Conservation (phyloP, 2,113 vertebrate species). For the Strix aluco region DNA sequence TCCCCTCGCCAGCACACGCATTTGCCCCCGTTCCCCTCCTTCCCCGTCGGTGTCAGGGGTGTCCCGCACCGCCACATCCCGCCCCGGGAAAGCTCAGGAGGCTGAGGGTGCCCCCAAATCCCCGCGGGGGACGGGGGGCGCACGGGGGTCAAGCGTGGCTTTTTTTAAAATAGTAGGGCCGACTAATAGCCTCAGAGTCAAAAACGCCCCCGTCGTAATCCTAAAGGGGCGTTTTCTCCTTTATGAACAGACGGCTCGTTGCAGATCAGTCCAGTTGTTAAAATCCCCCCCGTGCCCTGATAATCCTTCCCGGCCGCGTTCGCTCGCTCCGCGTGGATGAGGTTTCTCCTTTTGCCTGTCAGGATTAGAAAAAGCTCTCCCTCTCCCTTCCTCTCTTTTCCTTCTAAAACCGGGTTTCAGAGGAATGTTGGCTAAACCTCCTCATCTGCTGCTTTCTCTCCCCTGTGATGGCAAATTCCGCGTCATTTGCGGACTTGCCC, state of each 20-base stretch:
- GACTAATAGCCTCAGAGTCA: neutral
- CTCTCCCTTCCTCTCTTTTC: neutral
- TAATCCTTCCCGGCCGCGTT: neutral
- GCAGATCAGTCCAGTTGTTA: neutral
- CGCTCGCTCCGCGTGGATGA: neutral
- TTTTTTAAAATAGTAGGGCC: neutral
- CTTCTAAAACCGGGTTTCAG: neutral
- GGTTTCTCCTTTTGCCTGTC: conserved; percentile 28
- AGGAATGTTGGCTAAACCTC: conserved; percentile 43
- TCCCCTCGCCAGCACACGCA: neutral
- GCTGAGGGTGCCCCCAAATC: neutral
- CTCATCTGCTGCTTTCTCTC: neutral
- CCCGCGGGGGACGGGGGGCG: too few relatives aligned
- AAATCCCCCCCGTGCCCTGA: neutral
- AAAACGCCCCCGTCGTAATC: neutral
- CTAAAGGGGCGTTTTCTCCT: neutral
- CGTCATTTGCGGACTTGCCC: neutral
- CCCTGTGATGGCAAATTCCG: conserved; percentile 25
- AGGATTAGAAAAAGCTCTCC: conserved; percentile 14
- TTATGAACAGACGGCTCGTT: neutral
- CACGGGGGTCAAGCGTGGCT: neutral
- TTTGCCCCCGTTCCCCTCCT: neutral
- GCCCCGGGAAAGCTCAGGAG: neutral
- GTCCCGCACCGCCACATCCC: neutral
- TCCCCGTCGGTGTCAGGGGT: neutral